phyloP scores from a whole-genome alignment of 2,113 vertebrate species.

The Oreochromis aureus region DNA sequence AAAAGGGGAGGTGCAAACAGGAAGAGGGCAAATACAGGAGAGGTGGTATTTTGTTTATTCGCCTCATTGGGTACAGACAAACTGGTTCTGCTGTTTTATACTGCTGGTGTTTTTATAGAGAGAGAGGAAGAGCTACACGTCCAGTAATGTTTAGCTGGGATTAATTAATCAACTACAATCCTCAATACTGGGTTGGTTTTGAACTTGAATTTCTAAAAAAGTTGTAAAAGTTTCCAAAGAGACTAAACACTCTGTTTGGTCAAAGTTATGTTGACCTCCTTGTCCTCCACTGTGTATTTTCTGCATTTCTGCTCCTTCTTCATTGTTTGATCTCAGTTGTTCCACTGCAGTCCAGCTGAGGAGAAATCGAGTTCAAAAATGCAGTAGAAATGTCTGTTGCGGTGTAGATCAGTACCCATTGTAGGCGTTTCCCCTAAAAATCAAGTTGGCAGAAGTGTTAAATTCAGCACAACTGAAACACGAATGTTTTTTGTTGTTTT shows the following conservation, averaged over 20 bases:
- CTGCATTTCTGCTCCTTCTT: neutral
- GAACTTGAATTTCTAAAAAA: neutral
- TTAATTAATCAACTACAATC: neutral
- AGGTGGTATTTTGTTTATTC: neutral
- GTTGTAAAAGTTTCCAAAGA: neutral
- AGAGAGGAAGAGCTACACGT: neutral
- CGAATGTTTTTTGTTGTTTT: neutral
- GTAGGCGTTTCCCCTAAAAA: neutral
- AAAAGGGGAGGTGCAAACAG: neutral
- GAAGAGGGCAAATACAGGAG: slow-evolving; percentile 7
- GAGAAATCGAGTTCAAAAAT: neutral
- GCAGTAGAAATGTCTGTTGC: neutral
- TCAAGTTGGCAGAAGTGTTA: neutral
- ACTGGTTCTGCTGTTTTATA: slow-evolving; percentile 34
- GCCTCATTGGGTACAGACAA: neutral
- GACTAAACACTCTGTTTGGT: neutral
- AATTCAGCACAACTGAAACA: neutral
- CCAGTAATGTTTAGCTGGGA: neutral
- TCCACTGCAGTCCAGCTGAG: neutral
- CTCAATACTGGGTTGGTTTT: neutral
- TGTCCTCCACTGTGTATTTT: neutral
- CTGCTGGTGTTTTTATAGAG: neutral
- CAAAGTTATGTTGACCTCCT: neutral
- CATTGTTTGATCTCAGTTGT: neutral
- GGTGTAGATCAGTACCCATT: neutral